Conservation (phyloP, 1,140 invertebrate genomes). For the Linepithema humile region DNA sequence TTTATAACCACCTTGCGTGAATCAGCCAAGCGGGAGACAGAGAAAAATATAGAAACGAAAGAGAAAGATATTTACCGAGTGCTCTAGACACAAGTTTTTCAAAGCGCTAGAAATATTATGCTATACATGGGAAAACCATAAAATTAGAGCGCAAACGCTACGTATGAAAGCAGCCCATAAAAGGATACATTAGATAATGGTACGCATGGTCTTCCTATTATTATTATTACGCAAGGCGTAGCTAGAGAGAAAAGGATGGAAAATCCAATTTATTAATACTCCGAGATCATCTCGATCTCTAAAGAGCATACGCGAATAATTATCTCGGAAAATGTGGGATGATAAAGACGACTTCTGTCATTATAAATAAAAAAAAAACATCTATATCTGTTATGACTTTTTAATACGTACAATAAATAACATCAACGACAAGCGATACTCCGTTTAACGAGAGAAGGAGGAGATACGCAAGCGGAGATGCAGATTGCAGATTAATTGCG, state of each 20-base stretch:
- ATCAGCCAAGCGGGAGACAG: background rate
- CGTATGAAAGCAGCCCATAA: slow-evolving; percentile 1
- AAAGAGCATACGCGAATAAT: background rate
- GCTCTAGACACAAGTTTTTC: background rate
- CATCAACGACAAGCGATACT: background rate
- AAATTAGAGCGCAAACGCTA: slow-evolving; percentile 14
- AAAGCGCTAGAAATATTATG: background rate
- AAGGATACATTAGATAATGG: slow-evolving; percentile 28
- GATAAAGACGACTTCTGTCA: background rate
- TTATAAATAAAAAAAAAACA: background rate
- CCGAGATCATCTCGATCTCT: background rate
- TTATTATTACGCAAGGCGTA: background rate
- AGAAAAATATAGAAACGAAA: too few species aligned
- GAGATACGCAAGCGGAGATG: slow-evolving; percentile 13
- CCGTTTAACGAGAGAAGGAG: slow-evolving; percentile 8
- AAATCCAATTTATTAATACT: slow-evolving; percentile 36
- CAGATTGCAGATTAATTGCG: slow-evolving; percentile 30
- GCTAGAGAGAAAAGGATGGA: background rate
- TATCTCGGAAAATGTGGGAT: background rate
- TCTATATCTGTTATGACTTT: background rate
- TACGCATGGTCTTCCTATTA: background rate
- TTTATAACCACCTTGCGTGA: slow-evolving; percentile 13
- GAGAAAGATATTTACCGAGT: background rate
- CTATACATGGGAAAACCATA: background rate
- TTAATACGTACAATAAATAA: background rate